phyloP scores from a whole-genome alignment of 2,113 vertebrate genomes.

The Elachura formosa region DNA sequence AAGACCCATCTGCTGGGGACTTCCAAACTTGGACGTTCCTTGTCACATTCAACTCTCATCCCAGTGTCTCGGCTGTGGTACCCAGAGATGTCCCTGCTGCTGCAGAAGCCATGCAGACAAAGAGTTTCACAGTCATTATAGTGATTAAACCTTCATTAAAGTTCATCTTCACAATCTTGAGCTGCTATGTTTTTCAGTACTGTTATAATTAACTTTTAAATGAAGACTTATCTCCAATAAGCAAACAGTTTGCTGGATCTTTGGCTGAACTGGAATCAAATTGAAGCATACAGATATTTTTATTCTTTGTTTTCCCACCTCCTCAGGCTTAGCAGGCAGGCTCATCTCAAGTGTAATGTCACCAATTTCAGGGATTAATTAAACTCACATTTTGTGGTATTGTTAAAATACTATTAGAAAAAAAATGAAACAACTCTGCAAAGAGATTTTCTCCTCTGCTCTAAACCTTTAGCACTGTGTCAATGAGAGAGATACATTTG shows the following conservation, averaged over 20 bases:
- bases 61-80: fast-evolving
- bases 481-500: not conserved
- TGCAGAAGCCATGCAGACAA: not conserved
- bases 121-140: not conserved
- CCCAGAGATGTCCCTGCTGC: not conserved
- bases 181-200: not conserved
- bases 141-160: not conserved
- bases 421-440: not conserved
- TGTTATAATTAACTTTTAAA: not conserved
- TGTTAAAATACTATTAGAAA: not conserved
- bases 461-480: not conserved
- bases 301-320: not conserved
- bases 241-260: not conserved
- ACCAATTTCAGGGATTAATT: not conserved
- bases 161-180: not conserved
- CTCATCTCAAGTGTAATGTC: not conserved
- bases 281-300: not conserved
- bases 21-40: not conserved
- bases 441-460: not conserved
- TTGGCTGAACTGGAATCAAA: not conserved
- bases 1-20: not conserved
- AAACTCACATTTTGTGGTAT: not conserved
- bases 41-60: not conserved
- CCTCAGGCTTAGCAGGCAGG: not conserved
- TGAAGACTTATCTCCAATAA: not conserved